Evolutionary conservation across 2,888 invertebrate genomes (phyloP), one percentile per base, ranked within the genome.

Genomic region (Acrobasis repandana): DNA sequence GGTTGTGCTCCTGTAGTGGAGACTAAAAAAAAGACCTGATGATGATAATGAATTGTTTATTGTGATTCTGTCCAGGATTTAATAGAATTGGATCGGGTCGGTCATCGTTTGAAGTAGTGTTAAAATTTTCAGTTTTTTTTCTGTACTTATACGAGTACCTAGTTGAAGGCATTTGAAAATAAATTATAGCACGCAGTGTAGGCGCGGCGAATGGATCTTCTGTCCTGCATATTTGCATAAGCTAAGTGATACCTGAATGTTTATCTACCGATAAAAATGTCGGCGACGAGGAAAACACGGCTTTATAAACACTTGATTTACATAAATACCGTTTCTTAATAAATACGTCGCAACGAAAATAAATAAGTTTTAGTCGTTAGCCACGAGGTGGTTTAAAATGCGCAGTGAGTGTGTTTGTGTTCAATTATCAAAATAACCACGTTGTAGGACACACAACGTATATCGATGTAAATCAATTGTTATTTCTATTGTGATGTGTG

Each of bases 191-290:
- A 72, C 71, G 69, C 34, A 57, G 52, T 76, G 70, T 62, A 61
- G 65, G 69, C 49, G 58, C 8, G 60, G 63, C 70, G 63, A 72
- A 65, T 63, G 48, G 58, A 65, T 62, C 62, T 65, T 73, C 71
- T 75, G 76, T 74, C 74, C 69, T 73, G 56, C 64, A 59, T 86
- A 85, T 89, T 88, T 86, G 80, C 83, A 82, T 83, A 83, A 75
- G 78, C 78, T 80, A 85, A 85, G 80, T 76, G 81, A 82, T 85
- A 87, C 78, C 81, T 83, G 82, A 83, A 81, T 85, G 79, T 89
- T 85, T 85, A 83, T 76, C 71, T 65, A 72, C 60, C 66, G 82
- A 85, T 84, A 85, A 85, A 82, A 80, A 77, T 72, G 70, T 77
- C 72, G 72, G 62, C 69, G 75, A 77, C 75, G 76, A 74, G 75